A percentile compares a stretch with the other conserved stretches of the same genome.
Evolutionary conservation across 2,113 vertebrate species (phyloP).

Genomic region (Crotalus tigris): DNA sequence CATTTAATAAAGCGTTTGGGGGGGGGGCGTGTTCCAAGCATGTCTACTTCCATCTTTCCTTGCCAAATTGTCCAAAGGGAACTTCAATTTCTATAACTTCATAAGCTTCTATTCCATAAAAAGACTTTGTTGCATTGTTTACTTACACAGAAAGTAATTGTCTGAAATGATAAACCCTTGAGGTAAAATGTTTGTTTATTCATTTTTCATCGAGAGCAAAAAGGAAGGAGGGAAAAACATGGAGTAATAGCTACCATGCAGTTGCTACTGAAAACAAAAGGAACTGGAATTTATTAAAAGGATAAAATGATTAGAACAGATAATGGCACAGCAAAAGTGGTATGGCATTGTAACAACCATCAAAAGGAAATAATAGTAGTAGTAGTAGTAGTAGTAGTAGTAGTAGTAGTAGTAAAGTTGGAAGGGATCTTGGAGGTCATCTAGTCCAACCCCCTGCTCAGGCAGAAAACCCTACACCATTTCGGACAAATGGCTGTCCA

Average conservation of each 20-base stretch:
- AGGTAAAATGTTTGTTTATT: not conserved
- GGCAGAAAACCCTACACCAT: no score
- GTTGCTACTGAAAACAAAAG: not conserved
- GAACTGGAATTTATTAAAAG: not conserved
- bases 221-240: not conserved
- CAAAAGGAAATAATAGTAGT: not conserved
- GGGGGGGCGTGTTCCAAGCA: not conserved
- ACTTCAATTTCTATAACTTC: slow-evolving; percentile 8
- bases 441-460: no score
- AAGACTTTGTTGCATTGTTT: not conserved
- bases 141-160: slow-evolving; percentile 11
- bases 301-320: not conserved
- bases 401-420: no score
- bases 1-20: not conserved
- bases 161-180: slow-evolving; percentile 1
- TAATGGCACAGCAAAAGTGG: not conserved
- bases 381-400: no score
- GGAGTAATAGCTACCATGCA: not conserved
- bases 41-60: not conserved
- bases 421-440: no score
- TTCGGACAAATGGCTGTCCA: no score
- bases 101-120: slow-evolving; percentile 5
- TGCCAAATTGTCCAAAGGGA: slow-evolving; percentile 14
- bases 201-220: not conserved
- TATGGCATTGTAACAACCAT: not conserved